phyloP scores from a whole-genome alignment of 2,888 invertebrate species.

The Heteromurus nitidus region DNA sequence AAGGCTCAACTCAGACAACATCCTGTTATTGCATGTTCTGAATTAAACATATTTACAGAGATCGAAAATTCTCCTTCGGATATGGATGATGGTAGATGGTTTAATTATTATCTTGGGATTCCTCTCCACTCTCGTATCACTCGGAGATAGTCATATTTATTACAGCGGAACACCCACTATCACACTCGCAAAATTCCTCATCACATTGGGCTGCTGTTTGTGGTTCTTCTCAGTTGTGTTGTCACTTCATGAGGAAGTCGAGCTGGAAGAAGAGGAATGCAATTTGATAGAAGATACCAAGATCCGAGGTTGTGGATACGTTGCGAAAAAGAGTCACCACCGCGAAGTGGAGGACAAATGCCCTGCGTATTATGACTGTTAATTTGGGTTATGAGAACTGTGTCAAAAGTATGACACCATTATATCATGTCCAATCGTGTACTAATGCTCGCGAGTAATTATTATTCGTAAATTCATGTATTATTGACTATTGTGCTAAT shows the following conservation, averaged over 20 bases:
- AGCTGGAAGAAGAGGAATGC: slow-evolving; percentile 2
- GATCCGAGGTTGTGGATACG: slow-evolving; percentile 16
- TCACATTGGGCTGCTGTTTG: slow-evolving; percentile 12
- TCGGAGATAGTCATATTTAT: slow-evolving; percentile 13
- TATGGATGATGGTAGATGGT: slow-evolving; percentile 29
- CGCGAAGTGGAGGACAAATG: slow-evolving; percentile 41
- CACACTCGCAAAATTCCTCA: slow-evolving; percentile 16
- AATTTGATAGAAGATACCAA: neutral
- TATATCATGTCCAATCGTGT: too few relatives aligned
- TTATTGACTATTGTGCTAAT: too few relatives aligned
- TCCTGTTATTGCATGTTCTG: neutral
- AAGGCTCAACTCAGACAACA: too few relatives aligned
- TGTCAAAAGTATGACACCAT: too few relatives aligned
- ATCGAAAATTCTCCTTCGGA: slow-evolving; percentile 32
- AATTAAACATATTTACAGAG: slow-evolving; percentile 18
- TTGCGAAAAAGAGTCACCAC: slow-evolving; percentile 29
- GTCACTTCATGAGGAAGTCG: slow-evolving; percentile 37
- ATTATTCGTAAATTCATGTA: too few relatives aligned
- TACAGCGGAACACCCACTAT: neutral
- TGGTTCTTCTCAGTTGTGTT: slow-evolving; percentile 45
- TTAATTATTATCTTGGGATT: slow-evolving; percentile 22
- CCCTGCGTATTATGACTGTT: slow-evolving; percentile 52
- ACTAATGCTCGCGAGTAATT: too few relatives aligned
- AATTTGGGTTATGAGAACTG: neutral
- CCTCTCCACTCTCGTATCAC: slow-evolving; percentile 8